Evolutionary conservation across 1,140 invertebrate genomes (phyloP).

Genomic region (Gryon sp.): DNA sequence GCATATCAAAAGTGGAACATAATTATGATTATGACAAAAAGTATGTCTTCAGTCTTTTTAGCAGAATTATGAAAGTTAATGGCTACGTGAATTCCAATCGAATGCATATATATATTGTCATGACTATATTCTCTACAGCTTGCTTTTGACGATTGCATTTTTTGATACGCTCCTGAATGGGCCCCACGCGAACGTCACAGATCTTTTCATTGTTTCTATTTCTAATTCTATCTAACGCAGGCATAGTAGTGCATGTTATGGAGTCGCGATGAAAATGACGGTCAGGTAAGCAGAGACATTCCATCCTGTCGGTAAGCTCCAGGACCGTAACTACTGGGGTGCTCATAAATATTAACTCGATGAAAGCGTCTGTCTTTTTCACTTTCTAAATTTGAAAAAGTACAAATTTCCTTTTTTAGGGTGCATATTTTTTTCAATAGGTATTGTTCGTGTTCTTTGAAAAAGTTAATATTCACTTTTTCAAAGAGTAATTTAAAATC

Average conservation of each 20-base stretch:
- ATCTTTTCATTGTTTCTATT: conserved; percentile 25
- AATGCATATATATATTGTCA: no score
- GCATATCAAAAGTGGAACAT: conserved; percentile 14
- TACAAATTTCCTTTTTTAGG: no score
- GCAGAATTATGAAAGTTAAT: conserved; percentile 36
- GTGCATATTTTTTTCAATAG: no score
- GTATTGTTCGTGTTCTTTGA: no score
- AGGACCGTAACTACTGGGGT: conserved; percentile 17
- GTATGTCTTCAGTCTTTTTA: conserved; percentile 10
- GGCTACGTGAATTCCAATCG: conserved; percentile 11
- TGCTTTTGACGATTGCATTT: neutral
- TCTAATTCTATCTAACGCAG: conserved; percentile 30
- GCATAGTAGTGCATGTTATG: conserved; percentile 30
- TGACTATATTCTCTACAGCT: no score
- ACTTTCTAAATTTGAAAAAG: no score
- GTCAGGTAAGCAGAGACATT: conserved; percentile 53
- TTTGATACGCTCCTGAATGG: conserved; percentile 34
- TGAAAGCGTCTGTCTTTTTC: neutral
- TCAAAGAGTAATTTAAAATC: no score
- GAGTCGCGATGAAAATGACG: conserved; percentile 46
- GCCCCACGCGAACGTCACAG: conserved; percentile 35
- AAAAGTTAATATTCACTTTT: no score
- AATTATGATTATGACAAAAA: conserved; percentile 38
- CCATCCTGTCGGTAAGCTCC: conserved; percentile 23
- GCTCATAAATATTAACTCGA: neutral